Conservation (phyloP, 2,888 invertebrate species). For the Strigamia crassipes region DNA sequence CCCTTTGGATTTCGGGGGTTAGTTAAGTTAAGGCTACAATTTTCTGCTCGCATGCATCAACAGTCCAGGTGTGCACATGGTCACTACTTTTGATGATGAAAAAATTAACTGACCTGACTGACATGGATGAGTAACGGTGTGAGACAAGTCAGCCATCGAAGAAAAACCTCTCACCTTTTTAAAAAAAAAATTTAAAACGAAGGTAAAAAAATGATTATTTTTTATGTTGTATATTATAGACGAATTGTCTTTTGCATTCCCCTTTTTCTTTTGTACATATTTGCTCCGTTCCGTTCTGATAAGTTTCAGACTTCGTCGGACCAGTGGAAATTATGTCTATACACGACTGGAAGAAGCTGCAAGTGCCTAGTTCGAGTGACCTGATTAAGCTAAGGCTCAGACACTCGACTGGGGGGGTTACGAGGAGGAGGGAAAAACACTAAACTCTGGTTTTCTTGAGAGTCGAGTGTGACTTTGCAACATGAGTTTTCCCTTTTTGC, state of each 20-base stretch:
- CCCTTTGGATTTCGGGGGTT: slow-evolving; percentile 15
- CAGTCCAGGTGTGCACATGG: slow-evolving; percentile 45
- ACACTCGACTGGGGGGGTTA: background rate
- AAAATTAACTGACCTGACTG: slow-evolving; percentile 43
- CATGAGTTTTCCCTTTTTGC: slow-evolving; percentile 11
- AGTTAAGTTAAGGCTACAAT: slow-evolving; percentile 21
- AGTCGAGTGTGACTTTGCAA: slow-evolving; percentile 1
- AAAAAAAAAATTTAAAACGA: background rate
- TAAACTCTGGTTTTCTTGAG: slow-evolving; percentile 12
- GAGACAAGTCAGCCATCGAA: background rate
- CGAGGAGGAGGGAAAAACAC: background rate
- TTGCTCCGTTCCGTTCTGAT: slow-evolving; percentile 21
- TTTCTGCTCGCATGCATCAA: slow-evolving; percentile 35
- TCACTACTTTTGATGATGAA: background rate
- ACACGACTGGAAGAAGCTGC: slow-evolving; percentile 1
- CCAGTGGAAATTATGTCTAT: background rate
- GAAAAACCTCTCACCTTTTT: background rate
- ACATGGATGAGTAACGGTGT: background rate
- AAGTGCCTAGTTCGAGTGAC: background rate
- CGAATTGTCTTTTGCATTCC: background rate
- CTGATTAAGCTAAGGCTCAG: slow-evolving; percentile 2
- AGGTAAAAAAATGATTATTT: no score
- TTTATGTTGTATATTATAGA: no score
- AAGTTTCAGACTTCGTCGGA: background rate
- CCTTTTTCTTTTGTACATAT: background rate